These are phyloP conservation scores for Catostomus latipinnis DNA, from an alignment of 2,797 vertebrate species.

Conservation along the genomic window DNA sequence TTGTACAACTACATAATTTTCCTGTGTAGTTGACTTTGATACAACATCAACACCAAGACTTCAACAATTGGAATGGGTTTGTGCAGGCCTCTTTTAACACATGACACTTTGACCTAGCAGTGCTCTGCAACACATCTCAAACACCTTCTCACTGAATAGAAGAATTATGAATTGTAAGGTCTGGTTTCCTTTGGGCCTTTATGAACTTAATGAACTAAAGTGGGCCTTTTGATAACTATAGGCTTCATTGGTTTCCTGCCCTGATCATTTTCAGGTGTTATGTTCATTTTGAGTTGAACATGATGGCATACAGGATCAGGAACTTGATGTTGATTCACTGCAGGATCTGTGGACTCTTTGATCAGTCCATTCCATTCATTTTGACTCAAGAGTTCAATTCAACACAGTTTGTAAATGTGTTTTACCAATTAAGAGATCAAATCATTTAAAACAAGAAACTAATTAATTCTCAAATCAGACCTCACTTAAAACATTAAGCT, in stretches of 20 bases:
- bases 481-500: too few species aligned
- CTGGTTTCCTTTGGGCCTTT: too few species aligned
- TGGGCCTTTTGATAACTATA: background rate
- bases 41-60: background rate
- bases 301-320: background rate
- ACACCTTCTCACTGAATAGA: conserved; percentile 5
- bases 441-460: too few species aligned
- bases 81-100: background rate
- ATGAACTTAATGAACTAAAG: too few species aligned
- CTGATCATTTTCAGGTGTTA: too few species aligned
- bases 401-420: background rate
- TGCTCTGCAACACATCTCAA: background rate
- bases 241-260: background rate
- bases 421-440: background rate
- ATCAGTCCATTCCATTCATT: too few species aligned
- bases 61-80: background rate
- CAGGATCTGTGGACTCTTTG: background rate
- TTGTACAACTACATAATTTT: too few species aligned
- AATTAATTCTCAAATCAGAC: too few species aligned
- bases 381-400: background rate
- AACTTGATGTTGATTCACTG: background rate
- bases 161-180: background rate
- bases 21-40: too few species aligned
- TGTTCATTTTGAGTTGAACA: background rate
- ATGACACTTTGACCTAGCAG: background rate